Evolutionary conservation across 2,888 invertebrate genomes (phyloP), one percentile per base, ranked within the genome.

Genomic region (Tiliacea aurago): DNA sequence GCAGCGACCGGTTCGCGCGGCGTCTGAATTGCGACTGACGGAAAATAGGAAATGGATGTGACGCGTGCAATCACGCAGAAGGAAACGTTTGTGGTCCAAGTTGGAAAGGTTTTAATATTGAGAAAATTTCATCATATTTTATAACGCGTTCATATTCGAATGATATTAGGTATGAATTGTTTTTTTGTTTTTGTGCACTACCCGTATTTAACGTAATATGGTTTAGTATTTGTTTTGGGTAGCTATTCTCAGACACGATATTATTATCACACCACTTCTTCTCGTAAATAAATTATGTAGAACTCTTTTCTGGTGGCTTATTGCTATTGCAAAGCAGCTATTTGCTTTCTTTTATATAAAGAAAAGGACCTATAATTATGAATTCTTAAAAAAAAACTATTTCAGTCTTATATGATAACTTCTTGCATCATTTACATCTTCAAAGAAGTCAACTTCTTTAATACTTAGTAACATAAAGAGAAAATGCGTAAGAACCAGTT

Each of bases 1-100:
- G 70, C 73, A 55, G 67, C 86, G 80, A 61, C 75, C 86, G 56
- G 73, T 74, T 70, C 87, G 84, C 76, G 75, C 88, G 84, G 83
- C 78, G 87, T 49, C 78, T 85, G 80, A 88, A 80, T 81, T 81
- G 81, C 87, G 88, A 95, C 95, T 95, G 92, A 83, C 87, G 85
- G 88, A 82, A 83, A 83, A 83, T 82, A 87, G 89, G 88, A 90
- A 91, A 91, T 90, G 88, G 87, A 89, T 77, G 85, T 80, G 88
- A 82, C 80, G 82, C 84, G 70, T 79, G 84, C 73, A 74, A 87
- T 85, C 83, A 86, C 80, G 76, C 79, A 61, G 76, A 83, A 87
- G 69, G 63, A 90, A 88, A 80, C 70, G 79, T 70, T 70, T 80
- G 80, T 88, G 91, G 90, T 85, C 80, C 87, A 92, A 92, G 88